Base-by-base conservation (phyloP, 2,888 invertebrate species). In the Brachyptera putata region DNA sequence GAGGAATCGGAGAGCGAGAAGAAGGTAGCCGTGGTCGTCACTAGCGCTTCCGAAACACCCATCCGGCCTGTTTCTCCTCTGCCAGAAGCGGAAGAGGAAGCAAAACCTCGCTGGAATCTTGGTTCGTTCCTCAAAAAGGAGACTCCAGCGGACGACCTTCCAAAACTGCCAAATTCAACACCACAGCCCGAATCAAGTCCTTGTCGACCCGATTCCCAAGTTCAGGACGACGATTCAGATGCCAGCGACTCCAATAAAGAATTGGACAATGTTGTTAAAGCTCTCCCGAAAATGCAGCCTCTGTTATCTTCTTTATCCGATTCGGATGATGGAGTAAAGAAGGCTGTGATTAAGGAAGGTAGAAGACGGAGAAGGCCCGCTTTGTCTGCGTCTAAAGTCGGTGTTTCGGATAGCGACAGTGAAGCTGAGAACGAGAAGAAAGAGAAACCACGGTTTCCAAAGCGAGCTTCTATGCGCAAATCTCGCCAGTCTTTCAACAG, bases 301-400 rank as follows among this genome's bases (percentile, higher is more conserved):
- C 76, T 83, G 62, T 74, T 84, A 61, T 84, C 84, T 65, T 82
- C 82, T 69, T 73, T 84, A 65, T 83, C 84, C 3, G 83, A 84
- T 66, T 82, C 82, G 34, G 79, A 79, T 63, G 73, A 74, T 67
- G 73, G 66, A 66, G 67, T 74, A 71, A 65, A 76, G 73, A 16
- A 71, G 73, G 56, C 72, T 70, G 66, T 69, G 67, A 62, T 67
- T 64, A 64, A 60, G 41, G 72, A 70, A 25, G 68, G 2, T 7
- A 7, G 21, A 7, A 9, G 4, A 21, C 46, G 30, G 11, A 5
- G 11, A 11, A 30, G 30, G 30, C 5, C 5, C 11, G 30, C 11
- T 5, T 11, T 11, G 30, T 5, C 30, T 11, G 30, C 5, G 5
- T 7, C 16, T 14, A n/a, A 43, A 21, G 43, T 18, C 3, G 43